Conservation (phyloP, 2,113 vertebrate species). For the Illadopsis cleaveri region DNA sequence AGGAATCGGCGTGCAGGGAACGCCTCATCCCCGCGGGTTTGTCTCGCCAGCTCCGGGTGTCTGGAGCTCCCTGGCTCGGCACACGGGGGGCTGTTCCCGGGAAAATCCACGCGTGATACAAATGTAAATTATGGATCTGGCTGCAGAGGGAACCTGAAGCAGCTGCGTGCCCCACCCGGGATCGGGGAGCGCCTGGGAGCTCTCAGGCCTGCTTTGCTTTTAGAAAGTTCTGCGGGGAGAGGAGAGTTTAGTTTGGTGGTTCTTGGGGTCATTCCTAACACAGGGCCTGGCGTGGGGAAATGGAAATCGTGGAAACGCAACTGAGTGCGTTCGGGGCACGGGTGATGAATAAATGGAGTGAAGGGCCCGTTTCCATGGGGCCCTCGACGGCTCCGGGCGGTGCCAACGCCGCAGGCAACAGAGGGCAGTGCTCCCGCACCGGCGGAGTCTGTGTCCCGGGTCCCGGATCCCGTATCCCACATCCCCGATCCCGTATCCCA, state of each 20-base stretch:
- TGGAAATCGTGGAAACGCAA: fast-evolving
- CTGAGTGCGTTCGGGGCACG: fast-evolving
- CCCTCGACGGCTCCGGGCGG: fast-evolving
- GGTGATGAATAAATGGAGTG: fast-evolving
- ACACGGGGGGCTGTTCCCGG: fast-evolving
- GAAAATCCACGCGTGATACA: fast-evolving
- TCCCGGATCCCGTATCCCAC: fast-evolving
- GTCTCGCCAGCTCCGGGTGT: background rate
- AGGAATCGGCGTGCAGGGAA: background rate
- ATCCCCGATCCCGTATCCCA: fast-evolving
- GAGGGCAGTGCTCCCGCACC: background rate
- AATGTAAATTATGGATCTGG: fast-evolving
- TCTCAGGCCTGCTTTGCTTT: fast-evolving
- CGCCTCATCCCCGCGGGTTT: background rate
- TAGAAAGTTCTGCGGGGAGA: fast-evolving
- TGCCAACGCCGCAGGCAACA: background rate
- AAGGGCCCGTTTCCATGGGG: fast-evolving
- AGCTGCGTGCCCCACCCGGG: fast-evolving
- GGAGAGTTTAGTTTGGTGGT: fast-evolving
- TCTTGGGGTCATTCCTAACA: fast-evolving
- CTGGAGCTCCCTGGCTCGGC: background rate
- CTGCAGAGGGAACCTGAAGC: fast-evolving
- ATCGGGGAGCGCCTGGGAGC: background rate
- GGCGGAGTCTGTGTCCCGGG: too few species aligned
- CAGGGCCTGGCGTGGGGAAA: fast-evolving